A percentile compares a stretch with the other conserved stretches of the same genome.
phyloP scores from a whole-genome alignment of 2,888 invertebrate genomes.

The Napeogenes sylphis region DNA sequence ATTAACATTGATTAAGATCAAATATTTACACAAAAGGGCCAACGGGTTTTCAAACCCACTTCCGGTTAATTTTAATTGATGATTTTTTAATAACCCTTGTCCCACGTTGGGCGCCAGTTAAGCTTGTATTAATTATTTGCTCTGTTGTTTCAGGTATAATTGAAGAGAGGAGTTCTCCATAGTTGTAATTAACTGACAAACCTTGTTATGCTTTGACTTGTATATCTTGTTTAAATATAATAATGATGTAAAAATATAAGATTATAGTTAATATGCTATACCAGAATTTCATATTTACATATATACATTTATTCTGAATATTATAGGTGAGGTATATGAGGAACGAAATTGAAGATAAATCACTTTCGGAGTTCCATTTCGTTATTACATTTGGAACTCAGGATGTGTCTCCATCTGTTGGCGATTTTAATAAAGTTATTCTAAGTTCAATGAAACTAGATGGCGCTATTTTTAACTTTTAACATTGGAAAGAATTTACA shows the following conservation, averaged over 20 bases:
- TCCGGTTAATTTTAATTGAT: slow-evolving; percentile 12
- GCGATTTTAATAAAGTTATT: not conserved
- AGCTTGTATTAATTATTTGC: slow-evolving; percentile 13
- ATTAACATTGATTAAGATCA: too few relatives aligned
- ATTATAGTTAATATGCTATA: too few relatives aligned
- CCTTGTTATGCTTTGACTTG: too few relatives aligned
- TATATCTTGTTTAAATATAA: too few relatives aligned
- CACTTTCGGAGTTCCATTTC: slow-evolving; percentile 1
- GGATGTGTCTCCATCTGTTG: slow-evolving; percentile 8
- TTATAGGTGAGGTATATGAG: not conserved
- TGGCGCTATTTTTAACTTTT: slow-evolving; percentile 33
- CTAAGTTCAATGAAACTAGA: slow-evolving; percentile 41
- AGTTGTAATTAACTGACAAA: slow-evolving; percentile 7
- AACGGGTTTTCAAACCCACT: slow-evolving; percentile 11
- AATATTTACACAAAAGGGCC: too few relatives aligned
- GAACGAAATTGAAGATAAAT: not conserved
- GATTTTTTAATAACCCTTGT: slow-evolving; percentile 18
- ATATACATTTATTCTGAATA: too few relatives aligned
- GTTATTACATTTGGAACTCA: slow-evolving; percentile 10
- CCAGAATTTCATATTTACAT: too few relatives aligned
- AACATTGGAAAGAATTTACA: not conserved
- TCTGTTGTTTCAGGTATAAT: slow-evolving; percentile 27
- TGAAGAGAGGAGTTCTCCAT: slow-evolving; percentile 4
- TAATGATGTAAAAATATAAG: too few relatives aligned
- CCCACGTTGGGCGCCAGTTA: slow-evolving; percentile 22